phyloP scores from a whole-genome alignment of 1,140 invertebrate genomes.

The Drosophila malerkotliana region DNA sequence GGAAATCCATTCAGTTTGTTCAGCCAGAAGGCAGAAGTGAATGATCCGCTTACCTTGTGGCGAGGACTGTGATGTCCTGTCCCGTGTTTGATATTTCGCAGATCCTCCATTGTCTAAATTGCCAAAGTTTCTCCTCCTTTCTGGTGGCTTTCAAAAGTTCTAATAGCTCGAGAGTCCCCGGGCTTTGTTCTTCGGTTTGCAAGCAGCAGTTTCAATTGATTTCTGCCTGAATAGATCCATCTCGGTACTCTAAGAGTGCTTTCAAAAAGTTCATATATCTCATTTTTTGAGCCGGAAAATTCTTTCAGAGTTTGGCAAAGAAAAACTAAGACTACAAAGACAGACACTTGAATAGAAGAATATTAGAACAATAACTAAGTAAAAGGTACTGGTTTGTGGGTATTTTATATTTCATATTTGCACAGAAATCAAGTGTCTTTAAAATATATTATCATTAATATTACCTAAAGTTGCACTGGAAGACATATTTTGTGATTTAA shows the following conservation, averaged over 20 bases:
- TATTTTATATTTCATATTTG: no score
- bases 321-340: no score
- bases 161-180: not conserved
- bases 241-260: not conserved
- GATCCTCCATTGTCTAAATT: constrained; percentile 15
- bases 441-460: no score
- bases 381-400: no score
- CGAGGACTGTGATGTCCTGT: not conserved
- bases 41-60: constrained; percentile 35
- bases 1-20: constrained; percentile 38
- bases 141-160: constrained; percentile 5
- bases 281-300: not conserved
- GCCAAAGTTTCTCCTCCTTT: not conserved
- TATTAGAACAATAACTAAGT: no score
- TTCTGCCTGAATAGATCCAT: not conserved
- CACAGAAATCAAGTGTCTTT: no score
- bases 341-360: no score
- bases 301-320: no score
- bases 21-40: constrained; percentile 35
- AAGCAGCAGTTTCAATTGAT: not conserved
- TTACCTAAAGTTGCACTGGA: no score
- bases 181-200: not conserved
- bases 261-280: not conserved
- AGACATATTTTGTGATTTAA: no score
- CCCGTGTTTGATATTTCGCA: constrained; percentile 14